Evolutionary conservation across 1,140 invertebrate genomes (phyloP).

Genomic region (Panagrolaimus sp.): DNA sequence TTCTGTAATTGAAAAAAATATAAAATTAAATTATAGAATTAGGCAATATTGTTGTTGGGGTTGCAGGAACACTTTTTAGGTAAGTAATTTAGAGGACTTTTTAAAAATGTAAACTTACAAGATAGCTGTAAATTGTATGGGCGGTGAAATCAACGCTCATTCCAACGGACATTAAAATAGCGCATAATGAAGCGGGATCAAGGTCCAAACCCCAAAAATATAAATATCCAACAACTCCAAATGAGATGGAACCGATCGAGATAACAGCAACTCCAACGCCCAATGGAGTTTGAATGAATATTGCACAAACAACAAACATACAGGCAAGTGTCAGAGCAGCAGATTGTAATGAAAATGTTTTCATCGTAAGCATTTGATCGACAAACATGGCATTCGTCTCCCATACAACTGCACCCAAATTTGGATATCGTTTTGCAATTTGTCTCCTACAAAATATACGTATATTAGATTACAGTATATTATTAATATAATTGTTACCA

Average conservation of each 20-base stretch:
- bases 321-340: constrained; percentile 46
- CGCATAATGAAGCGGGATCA: constrained; percentile 49
- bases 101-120: neutral
- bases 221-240: constrained; percentile 54
- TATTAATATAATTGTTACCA: too few relatives aligned
- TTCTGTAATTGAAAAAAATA: too few relatives aligned
- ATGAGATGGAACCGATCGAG: constrained; percentile 49
- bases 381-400: constrained; percentile 56
- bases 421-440: constrained; percentile 38
- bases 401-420: constrained; percentile 48
- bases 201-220: constrained; percentile 54
- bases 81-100: too few relatives aligned
- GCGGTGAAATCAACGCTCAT: constrained; percentile 56
- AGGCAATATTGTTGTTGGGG: too few relatives aligned
- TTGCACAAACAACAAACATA: constrained; percentile 53
- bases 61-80: too few relatives aligned
- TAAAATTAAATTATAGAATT: too few relatives aligned
- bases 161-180: constrained; percentile 50
- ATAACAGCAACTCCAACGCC: constrained; percentile 35
- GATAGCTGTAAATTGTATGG: constrained; percentile 24
- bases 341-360: constrained; percentile 41
- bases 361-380: constrained; percentile 50
- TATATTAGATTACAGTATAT: too few relatives aligned
- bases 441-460: constrained; percentile 10
- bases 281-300: constrained; percentile 52